These are phyloP conservation scores for Planococcus citri DNA, from an alignment of 1,140 invertebrate genomes.

Conservation along the genomic window DNA sequence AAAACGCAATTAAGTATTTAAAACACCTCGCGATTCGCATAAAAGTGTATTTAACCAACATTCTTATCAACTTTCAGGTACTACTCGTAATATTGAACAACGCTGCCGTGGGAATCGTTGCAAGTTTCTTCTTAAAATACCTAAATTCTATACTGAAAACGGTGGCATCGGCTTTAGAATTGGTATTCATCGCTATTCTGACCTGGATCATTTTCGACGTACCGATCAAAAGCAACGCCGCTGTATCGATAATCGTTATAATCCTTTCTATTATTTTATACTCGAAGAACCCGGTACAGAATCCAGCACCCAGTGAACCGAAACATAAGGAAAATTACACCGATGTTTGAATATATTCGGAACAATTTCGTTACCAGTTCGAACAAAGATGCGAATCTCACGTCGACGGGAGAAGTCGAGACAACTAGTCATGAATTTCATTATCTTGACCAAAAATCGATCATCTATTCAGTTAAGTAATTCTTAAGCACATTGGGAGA, in stretches of 20 bases:
- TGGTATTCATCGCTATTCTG: conserved; percentile 79
- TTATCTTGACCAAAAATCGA: neutral
- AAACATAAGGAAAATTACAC: neutral
- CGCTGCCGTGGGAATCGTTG: conserved; percentile 81
- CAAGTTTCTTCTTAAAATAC: conserved; percentile 83
- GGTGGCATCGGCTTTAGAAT: conserved; percentile 85
- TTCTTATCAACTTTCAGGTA: conserved; percentile 41
- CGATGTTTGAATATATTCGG: neutral
- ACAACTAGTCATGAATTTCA: neutral
- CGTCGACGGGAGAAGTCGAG: neutral
- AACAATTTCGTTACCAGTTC: too few species aligned
- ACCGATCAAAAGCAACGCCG: conserved; percentile 68
- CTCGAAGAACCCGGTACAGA: conserved; percentile 69
- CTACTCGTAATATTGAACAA: conserved; percentile 78
- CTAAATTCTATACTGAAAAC: conserved; percentile 94
- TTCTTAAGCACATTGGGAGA: too few species aligned
- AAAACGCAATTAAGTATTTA: too few species aligned
- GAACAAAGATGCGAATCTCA: too few species aligned
- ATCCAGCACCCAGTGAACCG: neutral
- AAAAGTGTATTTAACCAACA: conserved; percentile 20
- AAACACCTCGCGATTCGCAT: too few species aligned
- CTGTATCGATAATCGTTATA: conserved; percentile 69
- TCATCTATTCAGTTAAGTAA: neutral
- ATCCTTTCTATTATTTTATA: conserved; percentile 74
- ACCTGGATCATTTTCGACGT: conserved; percentile 82